Evolutionary conservation across 2,113 vertebrate genomes (phyloP).

Genomic region (Hucho hucho): DNA sequence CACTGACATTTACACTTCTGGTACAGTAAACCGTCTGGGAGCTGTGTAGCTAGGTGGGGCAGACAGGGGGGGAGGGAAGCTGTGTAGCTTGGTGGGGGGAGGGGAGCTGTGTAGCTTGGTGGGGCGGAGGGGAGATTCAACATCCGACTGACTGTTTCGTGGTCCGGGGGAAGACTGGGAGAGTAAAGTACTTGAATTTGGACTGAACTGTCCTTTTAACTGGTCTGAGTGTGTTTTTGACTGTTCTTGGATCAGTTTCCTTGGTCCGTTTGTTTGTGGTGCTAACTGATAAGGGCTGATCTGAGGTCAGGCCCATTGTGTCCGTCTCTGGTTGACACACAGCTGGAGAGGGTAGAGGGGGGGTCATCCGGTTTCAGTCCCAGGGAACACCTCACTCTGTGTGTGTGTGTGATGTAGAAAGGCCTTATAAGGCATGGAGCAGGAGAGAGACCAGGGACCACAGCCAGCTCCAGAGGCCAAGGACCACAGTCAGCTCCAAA

Average conservation of each 20-base stretch:
- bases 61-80: too few species aligned
- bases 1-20: background rate
- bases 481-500: too few species aligned
- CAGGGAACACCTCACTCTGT: conserved; percentile 11
- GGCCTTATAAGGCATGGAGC: conserved; percentile 59
- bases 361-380: conserved; percentile 13
- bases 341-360: background rate
- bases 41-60: too few species aligned
- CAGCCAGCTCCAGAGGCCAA: conserved; percentile 12
- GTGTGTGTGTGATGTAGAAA: conserved; percentile 34
- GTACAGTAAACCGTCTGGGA: background rate
- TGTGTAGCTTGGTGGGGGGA: too few species aligned
- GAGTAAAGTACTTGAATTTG: too few species aligned
- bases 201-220: too few species aligned
- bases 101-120: background rate
- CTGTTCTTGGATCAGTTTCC: background rate
- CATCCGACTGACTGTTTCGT: too few species aligned
- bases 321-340: background rate
- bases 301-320: background rate
- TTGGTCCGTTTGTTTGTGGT: background rate
- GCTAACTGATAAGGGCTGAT: background rate
- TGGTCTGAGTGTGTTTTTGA: too few species aligned
- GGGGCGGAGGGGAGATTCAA: too few species aligned
- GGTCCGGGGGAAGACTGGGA: too few species aligned
- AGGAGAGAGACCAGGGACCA: conserved; percentile 18